phyloP scores from a whole-genome alignment of 2,113 vertebrate genomes.

The Plotosus lineatus region DNA sequence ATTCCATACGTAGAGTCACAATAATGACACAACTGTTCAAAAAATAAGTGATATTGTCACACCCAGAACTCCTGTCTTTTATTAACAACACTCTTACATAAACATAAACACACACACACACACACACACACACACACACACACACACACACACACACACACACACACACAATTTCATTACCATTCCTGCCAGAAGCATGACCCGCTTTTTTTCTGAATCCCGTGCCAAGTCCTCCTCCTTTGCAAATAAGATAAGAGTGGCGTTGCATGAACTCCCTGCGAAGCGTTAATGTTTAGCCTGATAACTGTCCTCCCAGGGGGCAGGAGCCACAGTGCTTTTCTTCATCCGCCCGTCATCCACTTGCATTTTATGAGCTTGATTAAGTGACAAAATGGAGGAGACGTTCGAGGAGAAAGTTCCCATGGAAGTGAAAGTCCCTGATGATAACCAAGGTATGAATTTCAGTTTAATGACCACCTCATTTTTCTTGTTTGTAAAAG shows the following conservation, averaged over 20 bases:
- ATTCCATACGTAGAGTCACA: neutral
- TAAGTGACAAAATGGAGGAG: conserved; percentile 69
- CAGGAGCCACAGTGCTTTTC: conserved; percentile 67
- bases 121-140: neutral
- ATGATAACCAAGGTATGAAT: conserved; percentile 68
- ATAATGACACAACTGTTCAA: neutral
- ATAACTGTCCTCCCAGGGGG: conserved; percentile 69
- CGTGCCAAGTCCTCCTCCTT: conserved; percentile 76
- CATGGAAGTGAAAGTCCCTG: conserved; percentile 55
- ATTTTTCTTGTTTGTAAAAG: neutral
- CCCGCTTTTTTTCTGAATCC: conserved; percentile 46
- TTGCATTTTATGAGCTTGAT: conserved; percentile 63
- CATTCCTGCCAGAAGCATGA: conserved; percentile 45
- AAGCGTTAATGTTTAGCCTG: conserved; percentile 77
- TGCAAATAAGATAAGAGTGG: conserved; percentile 77
- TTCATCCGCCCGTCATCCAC: conserved; percentile 50
- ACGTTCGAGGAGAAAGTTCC: conserved; percentile 58
- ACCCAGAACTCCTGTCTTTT: neutral
- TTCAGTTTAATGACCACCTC: neutral
- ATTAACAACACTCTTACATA: neutral
- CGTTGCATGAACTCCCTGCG: conserved; percentile 65
- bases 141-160: conserved; percentile 8
- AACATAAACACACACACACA: neutral
- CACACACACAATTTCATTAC: neutral
- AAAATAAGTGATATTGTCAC: neutral